Evolutionary conservation across 2,113 vertebrate genomes (phyloP).

Genomic region (Gallinago undulata): DNA sequence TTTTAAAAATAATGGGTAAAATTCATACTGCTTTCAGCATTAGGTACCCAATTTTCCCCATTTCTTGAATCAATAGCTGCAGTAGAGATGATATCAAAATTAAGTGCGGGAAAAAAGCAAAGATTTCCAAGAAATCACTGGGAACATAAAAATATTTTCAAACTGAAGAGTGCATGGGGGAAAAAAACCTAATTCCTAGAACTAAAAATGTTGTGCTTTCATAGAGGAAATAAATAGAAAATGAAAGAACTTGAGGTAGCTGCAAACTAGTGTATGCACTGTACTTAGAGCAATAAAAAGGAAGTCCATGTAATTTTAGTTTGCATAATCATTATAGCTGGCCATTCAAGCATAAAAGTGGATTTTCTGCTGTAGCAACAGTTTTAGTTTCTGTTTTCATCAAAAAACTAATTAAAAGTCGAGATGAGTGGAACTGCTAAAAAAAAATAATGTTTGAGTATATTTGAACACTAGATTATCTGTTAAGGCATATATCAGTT

Average conservation of each 20-base stretch:
- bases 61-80: background rate
- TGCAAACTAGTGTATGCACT: background rate
- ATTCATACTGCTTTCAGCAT: background rate
- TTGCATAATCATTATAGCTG: conserved; percentile 56
- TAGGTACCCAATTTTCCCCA: background rate
- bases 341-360: conserved; percentile 65
- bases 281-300: conserved; percentile 34
- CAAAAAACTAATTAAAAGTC: conserved; percentile 69
- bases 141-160: background rate
- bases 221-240: background rate
- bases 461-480: background rate
- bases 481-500: background rate
- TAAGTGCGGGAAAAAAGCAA: background rate
- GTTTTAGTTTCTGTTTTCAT: conserved; percentile 60
- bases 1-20: background rate
- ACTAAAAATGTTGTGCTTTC: background rate
- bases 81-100: background rate
- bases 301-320: conserved; percentile 26
- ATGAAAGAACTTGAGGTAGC: background rate
- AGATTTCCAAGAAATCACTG: background rate
- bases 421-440: background rate
- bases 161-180: background rate
- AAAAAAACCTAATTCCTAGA: background rate
- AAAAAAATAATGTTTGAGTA: background rate
- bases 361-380: conserved; percentile 64